A percentile compares a stretch with the other conserved stretches of the same genome.
These are phyloP conservation scores for Ctenopoma kingsleyae DNA, from an alignment of 2,797 vertebrate genomes.

Conservation along the genomic window DNA sequence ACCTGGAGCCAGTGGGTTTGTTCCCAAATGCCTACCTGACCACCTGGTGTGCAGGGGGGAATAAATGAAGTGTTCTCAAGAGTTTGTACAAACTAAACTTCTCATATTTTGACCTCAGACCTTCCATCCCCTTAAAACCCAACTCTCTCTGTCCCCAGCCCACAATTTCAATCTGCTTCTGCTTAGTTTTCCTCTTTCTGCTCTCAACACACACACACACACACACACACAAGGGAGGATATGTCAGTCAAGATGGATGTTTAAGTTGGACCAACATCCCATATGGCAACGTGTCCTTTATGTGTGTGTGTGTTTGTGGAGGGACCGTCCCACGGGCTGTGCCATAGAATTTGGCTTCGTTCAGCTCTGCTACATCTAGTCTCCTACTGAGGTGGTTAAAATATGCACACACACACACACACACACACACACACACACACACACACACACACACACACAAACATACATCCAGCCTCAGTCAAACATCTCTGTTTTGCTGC, in stretches of 20 bases:
- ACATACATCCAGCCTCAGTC: conserved; percentile 16
- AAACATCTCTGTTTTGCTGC: conserved; percentile 29
- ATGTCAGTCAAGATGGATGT: conserved; percentile 85
- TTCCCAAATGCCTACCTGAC: conserved; percentile 42
- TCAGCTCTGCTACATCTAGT: conserved; percentile 71
- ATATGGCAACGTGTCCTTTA: conserved; percentile 54
- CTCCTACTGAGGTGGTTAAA: conserved; percentile 53
- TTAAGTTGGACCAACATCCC: conserved; percentile 70
- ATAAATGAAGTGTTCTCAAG: conserved; percentile 65
- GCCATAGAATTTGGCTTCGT: conserved; percentile 73
- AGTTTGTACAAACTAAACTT: conserved; percentile 56
- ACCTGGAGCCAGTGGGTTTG: conserved; percentile 53
- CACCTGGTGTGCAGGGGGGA: conserved; percentile 34
- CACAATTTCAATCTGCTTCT: conserved; percentile 38
- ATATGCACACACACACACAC: conserved; percentile 27
- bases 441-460: conserved; percentile 25
- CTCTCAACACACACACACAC: conserved; percentile 9
- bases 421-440: conserved; percentile 18
- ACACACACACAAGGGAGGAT: conserved; percentile 60
- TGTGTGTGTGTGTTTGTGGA: conserved; percentile 32
- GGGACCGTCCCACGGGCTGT: conserved; percentile 52
- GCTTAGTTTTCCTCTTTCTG: conserved; percentile 12
- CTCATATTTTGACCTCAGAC: conserved; percentile 54
- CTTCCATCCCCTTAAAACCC: conserved; percentile 15
- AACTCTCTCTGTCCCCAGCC: conserved; percentile 3